Evolutionary conservation across 2,888 invertebrate species (phyloP), one percentile per base, ranked within the genome.

Genomic region (Clusia tigrina): DNA sequence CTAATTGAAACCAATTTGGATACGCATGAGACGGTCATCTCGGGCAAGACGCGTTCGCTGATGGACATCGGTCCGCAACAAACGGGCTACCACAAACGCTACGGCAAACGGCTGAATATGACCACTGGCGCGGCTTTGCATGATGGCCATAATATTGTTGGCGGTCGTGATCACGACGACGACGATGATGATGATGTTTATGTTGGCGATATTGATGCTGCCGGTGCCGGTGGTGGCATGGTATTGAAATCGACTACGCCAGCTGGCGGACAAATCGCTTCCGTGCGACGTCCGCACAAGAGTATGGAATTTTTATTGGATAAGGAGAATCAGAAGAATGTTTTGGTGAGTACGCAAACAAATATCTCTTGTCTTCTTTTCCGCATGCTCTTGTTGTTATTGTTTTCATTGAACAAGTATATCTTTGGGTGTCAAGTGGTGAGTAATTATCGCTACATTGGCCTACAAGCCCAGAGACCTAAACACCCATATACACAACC

Each of bases 301-400:
- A 94, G 94, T 85, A 95, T 95, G 95, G 95, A 95, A 89, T 95
- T 95, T 87, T 89, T 95, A 83, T 89, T 95, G 85, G 95, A 95
- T 86, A 95, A 94, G 86, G 93, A 94, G 84, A 94, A 93, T 86
- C 91, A 94, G 81, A 91, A 91, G 81, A 90, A 89, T 75, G 89
- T 92, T 76, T 90, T 93, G 93, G 94, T 94, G 81, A 90, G 91
- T 87, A 55, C 18, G 2, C 2, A 17, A 22, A 15, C 9, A 42
- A 42, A 42, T 3, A 42, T 3, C 42, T n/a, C n/a, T n/a, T 3
- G 42, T 15, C 5, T 32, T 32, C 12, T 32, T 42, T 42, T 42
- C 42, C 42, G 42, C n/a, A 15, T 15, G 15, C n/a, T 6, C 18
- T 20, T 48, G 18, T 48, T 15, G 48, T 48, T 42, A n/a, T 42